Percentiles rank a stretch among this genome's conserved stretches.
phyloP scores from a whole-genome alignment of 2,888 invertebrate species.

The Andrena haemorrhoa region DNA sequence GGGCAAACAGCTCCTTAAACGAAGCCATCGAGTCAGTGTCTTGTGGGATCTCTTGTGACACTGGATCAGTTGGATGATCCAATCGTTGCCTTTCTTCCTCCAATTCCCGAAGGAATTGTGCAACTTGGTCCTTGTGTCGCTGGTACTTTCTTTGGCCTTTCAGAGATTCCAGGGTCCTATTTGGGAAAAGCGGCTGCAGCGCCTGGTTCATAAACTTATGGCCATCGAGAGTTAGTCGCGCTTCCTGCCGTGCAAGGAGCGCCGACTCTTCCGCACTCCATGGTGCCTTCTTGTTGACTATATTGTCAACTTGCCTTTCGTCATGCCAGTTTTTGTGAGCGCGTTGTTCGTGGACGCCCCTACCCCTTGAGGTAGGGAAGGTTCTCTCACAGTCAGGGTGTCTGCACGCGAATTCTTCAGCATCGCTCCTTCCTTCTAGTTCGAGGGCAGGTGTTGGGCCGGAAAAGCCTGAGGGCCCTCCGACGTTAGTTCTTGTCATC shows the following conservation, averaged over 20 bases:
- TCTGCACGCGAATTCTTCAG: neutral
- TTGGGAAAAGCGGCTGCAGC: slow-evolving; percentile 1
- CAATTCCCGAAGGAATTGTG: neutral
- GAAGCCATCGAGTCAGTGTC: too few species aligned
- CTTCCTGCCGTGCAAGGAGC: too few species aligned
- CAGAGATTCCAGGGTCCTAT: slow-evolving; percentile 8
- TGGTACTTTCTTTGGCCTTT: slow-evolving; percentile 22
- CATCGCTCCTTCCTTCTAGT: neutral
- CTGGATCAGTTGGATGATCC: too few species aligned
- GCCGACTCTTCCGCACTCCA: too few species aligned
- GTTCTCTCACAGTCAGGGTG: neutral
- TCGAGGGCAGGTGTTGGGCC: slow-evolving; percentile 6
- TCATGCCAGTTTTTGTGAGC: slow-evolving; percentile 45
- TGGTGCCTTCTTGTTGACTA: too few species aligned
- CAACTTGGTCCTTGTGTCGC: slow-evolving; percentile 9
- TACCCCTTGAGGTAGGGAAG: neutral
- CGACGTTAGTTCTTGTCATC: slow-evolving; percentile 23
- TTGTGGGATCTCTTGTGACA: too few species aligned
- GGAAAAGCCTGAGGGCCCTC: slow-evolving; percentile 38
- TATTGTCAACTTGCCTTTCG: neutral
- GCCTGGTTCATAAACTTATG: too few species aligned
- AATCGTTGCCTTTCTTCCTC: neutral
- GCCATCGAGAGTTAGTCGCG: too few species aligned
- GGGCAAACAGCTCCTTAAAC: too few species aligned
- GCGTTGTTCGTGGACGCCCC: slow-evolving; percentile 27